A percentile compares a stretch with the other conserved stretches of the same genome.
Evolutionary conservation across 2,113 vertebrate genomes (phyloP).

Genomic region (Ictidomys tridecemlineatus): DNA sequence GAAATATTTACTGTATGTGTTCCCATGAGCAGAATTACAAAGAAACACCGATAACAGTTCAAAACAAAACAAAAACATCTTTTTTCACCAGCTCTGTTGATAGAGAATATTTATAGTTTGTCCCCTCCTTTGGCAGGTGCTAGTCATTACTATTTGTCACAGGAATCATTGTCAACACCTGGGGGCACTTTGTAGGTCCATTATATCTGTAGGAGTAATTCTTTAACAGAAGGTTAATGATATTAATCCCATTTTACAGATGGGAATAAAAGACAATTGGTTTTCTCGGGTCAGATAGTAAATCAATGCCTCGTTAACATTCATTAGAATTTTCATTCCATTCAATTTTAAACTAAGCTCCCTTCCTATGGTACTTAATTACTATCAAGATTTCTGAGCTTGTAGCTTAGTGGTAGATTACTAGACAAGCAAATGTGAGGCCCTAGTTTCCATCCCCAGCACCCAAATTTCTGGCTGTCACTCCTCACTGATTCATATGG

Average conservation of each 20-base stretch:
- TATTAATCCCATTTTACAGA: constrained; percentile 82
- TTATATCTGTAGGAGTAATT: constrained; percentile 13
- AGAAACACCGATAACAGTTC: constrained; percentile 10
- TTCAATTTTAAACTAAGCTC: constrained; percentile 53
- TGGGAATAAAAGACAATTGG: constrained; percentile 69
- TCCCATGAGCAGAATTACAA: constrained; percentile 22
- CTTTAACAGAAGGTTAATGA: constrained; percentile 71
- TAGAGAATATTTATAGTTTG: background rate
- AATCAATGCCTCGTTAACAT: constrained; percentile 73
- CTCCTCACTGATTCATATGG: background rate
- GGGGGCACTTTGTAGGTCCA: background rate
- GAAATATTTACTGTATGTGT: constrained; percentile 23
- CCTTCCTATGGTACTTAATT: constrained; percentile 69
- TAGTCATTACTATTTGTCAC: constrained; percentile 25
- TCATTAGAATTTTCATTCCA: constrained; percentile 70
- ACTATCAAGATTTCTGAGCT: constrained; percentile 54
- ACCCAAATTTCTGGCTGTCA: background rate
- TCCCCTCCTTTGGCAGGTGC: constrained; percentile 35
- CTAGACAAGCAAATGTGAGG: background rate
- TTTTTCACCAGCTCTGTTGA: background rate
- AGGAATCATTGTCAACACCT: constrained; percentile 42
- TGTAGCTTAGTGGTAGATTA: background rate
- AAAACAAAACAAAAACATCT: constrained; percentile 50
- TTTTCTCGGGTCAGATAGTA: constrained; percentile 66
- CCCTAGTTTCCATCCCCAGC: background rate